These are phyloP conservation scores for Brachymystax lenok DNA, from an alignment of 2,797 vertebrate species.

Conservation along the genomic window DNA sequence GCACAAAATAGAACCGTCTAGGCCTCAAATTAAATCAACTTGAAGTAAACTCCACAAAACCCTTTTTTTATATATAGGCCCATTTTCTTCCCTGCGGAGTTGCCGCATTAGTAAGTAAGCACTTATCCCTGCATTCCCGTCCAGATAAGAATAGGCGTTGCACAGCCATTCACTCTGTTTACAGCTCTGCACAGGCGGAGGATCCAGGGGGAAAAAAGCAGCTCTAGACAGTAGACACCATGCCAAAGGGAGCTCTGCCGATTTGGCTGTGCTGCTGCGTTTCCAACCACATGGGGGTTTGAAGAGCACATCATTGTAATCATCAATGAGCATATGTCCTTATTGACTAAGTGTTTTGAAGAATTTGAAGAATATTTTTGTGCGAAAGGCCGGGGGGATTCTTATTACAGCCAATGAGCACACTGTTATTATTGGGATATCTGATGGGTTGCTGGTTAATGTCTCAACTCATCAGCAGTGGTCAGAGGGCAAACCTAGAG, in stretches of 20 bases:
- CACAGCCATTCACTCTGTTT: too few relatives aligned
- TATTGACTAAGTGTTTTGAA: conserved; percentile 16
- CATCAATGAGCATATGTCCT: conserved; percentile 21
- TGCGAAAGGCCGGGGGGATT: not conserved
- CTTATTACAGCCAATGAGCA: conserved; percentile 27
- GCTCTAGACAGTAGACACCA: conserved; percentile 12
- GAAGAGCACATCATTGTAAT: not conserved
- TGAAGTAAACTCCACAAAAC: conserved; percentile 18
- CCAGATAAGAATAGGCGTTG: too few relatives aligned
- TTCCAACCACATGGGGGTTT: not conserved
- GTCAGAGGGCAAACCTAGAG: too few relatives aligned
- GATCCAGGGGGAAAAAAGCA: conserved; percentile 8
- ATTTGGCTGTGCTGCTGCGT: conserved; percentile 16
- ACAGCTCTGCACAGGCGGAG: not conserved
- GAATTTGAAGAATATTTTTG: too few relatives aligned
- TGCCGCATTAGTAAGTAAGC: conserved; percentile 13
- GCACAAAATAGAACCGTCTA: conserved; percentile 9
- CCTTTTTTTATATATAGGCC: conserved; percentile 14
- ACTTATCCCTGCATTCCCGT: not conserved
- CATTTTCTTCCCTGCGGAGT: conserved; percentile 27
- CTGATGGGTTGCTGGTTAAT: too few relatives aligned
- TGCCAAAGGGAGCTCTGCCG: conserved; percentile 7
- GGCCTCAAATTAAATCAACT: conserved; percentile 24
- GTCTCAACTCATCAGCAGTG: too few relatives aligned
- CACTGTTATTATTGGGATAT: not conserved